Base-by-base conservation (phyloP, 2,113 vertebrate species). In the Argyrosomus japonicus region DNA sequence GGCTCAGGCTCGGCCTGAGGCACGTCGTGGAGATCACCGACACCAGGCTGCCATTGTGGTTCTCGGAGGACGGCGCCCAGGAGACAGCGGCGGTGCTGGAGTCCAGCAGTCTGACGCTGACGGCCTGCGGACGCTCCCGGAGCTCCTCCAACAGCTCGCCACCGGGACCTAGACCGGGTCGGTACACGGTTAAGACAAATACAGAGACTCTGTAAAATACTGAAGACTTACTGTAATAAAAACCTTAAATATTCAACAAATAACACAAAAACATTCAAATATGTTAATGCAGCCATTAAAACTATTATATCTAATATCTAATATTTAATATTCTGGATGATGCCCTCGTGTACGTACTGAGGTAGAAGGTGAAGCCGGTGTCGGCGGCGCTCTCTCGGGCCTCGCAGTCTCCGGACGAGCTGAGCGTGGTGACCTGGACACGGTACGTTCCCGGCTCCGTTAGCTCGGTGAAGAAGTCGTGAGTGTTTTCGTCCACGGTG, bases 21-120 rank as follows among this genome's bases (percentile, higher is more conserved):
- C 98, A 99, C 32, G 98, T 99, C 32, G 97, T 94, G 0, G 98
- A 99, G 2, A 97, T 84, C 68, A 99, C 96, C 0, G 98, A 98
- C 88, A 99, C 95, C 1, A 99, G 93, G 68, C 96, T 97, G 84
- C 94, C 91, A n/a, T 96, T 96, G 63, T 95, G 82, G 53, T 77
- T 84, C 84, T 96, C 96, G 0, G 92, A 79, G 0, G 96, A 93
- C 0, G 93, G 89, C 0, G 95, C 95, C 98, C 98, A 99, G 79
- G 96, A 97, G 0, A 98, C 95, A 4, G 95, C 83, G 7, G 97
- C 98, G 0, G 96, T 96, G 15, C 96, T 98, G 43, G 97, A 94
- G 86, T 96, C 97, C 50, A 98, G 84, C 67, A 98, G 91, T 0
- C 95, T 95, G 70, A 98, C 95, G 0, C 88, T 95, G 61, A 99